Conservation (phyloP, 2,113 vertebrate species). For the Dermatemys mawii region DNA sequence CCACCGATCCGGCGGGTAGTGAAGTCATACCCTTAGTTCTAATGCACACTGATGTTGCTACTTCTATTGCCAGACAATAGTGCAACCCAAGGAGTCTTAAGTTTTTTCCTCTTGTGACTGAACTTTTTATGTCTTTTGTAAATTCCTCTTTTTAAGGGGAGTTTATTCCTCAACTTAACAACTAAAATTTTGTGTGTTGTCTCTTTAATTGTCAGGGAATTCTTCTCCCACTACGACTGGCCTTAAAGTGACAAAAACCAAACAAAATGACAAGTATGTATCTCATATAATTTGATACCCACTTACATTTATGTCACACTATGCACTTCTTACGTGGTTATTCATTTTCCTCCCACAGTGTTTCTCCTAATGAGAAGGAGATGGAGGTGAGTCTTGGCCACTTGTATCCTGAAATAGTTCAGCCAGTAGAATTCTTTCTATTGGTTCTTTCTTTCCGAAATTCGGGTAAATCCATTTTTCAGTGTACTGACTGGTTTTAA, state of each 20-base stretch:
- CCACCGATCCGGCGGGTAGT: too few relatives aligned
- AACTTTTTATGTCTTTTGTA: not conserved
- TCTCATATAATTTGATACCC: not conserved
- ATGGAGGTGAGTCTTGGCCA: slow-evolving; percentile 86
- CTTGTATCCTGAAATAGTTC: not conserved
- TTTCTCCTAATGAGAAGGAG: slow-evolving; percentile 88
- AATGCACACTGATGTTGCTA: not conserved
- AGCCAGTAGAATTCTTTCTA: not conserved
- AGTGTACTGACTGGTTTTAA: not conserved
- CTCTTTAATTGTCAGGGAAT: slow-evolving; percentile 51
- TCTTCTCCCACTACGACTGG: slow-evolving; percentile 34
- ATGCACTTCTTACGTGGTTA: not conserved
- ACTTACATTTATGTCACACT: not conserved
- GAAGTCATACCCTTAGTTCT: too few relatives aligned
- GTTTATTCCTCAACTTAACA: not conserved
- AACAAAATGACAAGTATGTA: slow-evolving; percentile 75
- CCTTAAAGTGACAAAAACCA: slow-evolving; percentile 66
- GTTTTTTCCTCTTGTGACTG: not conserved
- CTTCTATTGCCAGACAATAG: not conserved
- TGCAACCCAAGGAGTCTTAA: not conserved
- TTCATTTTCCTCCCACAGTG: slow-evolving; percentile 73
- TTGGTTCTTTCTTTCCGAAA: not conserved
- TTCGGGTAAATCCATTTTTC: not conserved
- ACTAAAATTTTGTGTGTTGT: not conserved
- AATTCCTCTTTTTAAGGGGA: not conserved